phyloP scores from a whole-genome alignment of 2,797 vertebrate genomes.

The Oceanodroma leucorhoa region DNA sequence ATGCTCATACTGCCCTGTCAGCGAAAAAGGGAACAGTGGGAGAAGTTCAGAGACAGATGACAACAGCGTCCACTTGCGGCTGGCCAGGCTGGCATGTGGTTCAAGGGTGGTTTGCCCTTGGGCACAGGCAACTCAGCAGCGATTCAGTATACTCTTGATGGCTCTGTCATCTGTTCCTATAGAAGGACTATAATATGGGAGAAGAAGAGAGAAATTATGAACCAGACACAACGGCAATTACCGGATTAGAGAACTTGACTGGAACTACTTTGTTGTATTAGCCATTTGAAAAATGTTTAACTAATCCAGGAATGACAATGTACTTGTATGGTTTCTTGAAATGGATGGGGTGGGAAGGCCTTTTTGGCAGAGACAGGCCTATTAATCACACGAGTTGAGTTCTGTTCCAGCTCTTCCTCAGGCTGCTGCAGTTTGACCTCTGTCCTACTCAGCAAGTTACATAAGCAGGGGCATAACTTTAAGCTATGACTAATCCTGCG shows the following conservation, averaged over 20 bases:
- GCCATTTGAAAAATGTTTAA: not conserved
- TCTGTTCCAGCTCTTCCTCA: not conserved
- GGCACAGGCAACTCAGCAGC: not conserved
- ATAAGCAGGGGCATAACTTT: not conserved
- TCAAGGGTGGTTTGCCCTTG: not conserved
- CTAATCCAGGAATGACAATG: not conserved
- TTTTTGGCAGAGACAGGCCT: not conserved
- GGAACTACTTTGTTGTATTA: not conserved
- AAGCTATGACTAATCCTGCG: not conserved
- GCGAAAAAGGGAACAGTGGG: not conserved
- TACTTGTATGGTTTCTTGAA: not conserved
- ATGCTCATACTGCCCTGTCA: not conserved
- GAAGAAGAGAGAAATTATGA: not conserved
- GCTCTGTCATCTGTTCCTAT: not conserved
- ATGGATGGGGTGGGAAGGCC: not conserved
- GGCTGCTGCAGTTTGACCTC: not conserved
- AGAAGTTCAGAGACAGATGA: not conserved
- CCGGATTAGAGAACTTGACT: not conserved
- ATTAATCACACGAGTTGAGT: not conserved
- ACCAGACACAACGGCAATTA: not conserved
- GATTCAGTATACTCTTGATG: not conserved
- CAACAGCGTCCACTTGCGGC: not conserved
- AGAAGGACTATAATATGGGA: not conserved
- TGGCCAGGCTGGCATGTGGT: not conserved
- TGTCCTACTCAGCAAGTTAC: not conserved